Percentiles rank a stretch among this genome's conserved stretches.
These are phyloP conservation scores for Abrostola triplasia DNA, from an alignment of 2,888 invertebrate species.

Conservation along the genomic window DNA sequence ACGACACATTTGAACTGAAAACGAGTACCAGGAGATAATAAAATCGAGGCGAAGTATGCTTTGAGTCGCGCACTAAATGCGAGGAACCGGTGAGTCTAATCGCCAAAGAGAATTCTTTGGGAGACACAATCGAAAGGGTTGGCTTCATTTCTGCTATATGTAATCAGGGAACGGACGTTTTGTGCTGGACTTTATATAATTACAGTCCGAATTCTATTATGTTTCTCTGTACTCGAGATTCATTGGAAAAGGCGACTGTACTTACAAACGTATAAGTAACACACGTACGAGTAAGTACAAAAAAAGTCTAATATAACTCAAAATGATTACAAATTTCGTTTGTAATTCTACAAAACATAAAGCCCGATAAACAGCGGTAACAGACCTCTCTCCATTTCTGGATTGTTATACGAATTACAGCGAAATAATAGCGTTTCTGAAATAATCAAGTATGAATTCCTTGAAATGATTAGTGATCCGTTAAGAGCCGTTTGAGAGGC, in stretches of 20 bases:
- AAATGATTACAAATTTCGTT: too few relatives aligned
- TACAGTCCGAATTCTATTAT: conserved; percentile 1
- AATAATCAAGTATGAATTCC: conserved; percentile 2
- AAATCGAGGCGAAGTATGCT: conserved; percentile 42
- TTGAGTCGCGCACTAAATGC: conserved; percentile 45
- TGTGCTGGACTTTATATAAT: conserved; percentile 20
- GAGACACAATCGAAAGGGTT: conserved; percentile 30
- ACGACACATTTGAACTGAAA: conserved; percentile 48
- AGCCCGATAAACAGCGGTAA: too few relatives aligned
- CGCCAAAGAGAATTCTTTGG: conserved; percentile 45
- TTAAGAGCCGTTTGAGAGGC: neutral
- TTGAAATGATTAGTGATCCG: neutral
- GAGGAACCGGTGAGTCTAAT: conserved; percentile 36
- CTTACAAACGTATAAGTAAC: neutral
- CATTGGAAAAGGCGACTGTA: neutral
- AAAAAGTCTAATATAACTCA: too few relatives aligned
- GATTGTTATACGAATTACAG: too few relatives aligned
- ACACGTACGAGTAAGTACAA: too few relatives aligned
- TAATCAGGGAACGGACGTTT: conserved; percentile 12
- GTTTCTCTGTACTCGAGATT: neutral
- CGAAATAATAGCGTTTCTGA: neutral
- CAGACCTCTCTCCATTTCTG: too few relatives aligned
- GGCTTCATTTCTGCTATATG: conserved; percentile 13
- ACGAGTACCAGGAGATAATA: conserved; percentile 48
- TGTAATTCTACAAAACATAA: too few relatives aligned